Evolutionary conservation across 2,888 invertebrate genomes (phyloP).

Genomic region (Pediacus dermestoides): DNA sequence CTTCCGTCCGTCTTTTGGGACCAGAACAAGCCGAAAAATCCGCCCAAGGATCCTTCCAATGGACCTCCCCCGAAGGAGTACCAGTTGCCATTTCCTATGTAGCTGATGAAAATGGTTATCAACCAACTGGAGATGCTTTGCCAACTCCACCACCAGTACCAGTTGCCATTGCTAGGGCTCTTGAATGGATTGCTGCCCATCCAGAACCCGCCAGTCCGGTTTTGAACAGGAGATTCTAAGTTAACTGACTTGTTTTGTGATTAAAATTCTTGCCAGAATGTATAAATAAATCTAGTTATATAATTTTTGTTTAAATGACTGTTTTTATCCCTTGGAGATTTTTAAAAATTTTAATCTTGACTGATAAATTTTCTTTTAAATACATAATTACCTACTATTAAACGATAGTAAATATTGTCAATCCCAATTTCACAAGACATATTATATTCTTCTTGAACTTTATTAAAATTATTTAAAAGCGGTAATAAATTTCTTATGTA

Average conservation of each 20-base stretch:
- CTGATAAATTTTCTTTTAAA: too few relatives aligned
- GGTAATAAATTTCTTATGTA: too few relatives aligned
- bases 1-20: constrained; percentile 52
- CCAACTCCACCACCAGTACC: constrained; percentile 35
- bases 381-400: too few relatives aligned
- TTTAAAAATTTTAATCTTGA: too few relatives aligned
- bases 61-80: constrained; percentile 35
- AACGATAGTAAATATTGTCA: too few relatives aligned
- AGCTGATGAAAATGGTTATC: constrained; percentile 41
- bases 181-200: constrained; percentile 55
- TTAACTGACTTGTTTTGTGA: too few relatives aligned
- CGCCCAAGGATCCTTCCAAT: constrained; percentile 50
- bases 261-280: not conserved
- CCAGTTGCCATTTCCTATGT: constrained; percentile 30
- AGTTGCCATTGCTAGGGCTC: constrained; percentile 55
- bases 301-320: too few relatives aligned
- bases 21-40: constrained; percentile 48
- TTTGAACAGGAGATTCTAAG: not conserved
- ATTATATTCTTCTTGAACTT: too few relatives aligned
- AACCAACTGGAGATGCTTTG: constrained; percentile 32
- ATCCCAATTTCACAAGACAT: too few relatives aligned
- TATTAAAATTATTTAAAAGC: too few relatives aligned
- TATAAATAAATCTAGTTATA: too few relatives aligned
- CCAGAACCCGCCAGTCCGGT: constrained; percentile 20
- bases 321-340: too few relatives aligned